phyloP scores from a whole-genome alignment of 2,888 invertebrate genomes.

The Linnaemya tessellans region DNA sequence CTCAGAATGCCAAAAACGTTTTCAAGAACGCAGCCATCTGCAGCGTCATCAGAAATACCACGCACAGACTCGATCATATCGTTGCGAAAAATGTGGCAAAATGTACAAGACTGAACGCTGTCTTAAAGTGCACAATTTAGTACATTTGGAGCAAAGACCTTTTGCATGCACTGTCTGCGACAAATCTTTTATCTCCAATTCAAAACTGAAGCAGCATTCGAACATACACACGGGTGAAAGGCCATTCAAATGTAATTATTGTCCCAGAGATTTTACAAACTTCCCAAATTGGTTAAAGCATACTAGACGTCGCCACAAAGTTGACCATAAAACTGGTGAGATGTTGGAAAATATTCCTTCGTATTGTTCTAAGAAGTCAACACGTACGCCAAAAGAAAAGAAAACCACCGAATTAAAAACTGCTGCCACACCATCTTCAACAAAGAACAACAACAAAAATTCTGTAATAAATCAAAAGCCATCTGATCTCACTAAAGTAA shows the following conservation, averaged over 20 bases:
- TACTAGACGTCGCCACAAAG: slow-evolving; percentile 85
- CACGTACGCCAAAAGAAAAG: slow-evolving; percentile 72
- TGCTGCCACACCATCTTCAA: neutral
- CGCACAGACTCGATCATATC: slow-evolving; percentile 81
- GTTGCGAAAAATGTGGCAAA: slow-evolving; percentile 83
- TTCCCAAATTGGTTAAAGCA: slow-evolving; percentile 86
- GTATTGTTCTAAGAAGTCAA: slow-evolving; percentile 82
- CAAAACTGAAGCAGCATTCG: slow-evolving; percentile 85
- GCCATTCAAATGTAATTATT: slow-evolving; percentile 86
- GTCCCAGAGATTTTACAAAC: slow-evolving; percentile 85
- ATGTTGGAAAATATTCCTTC: slow-evolving; percentile 82
- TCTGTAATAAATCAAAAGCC: slow-evolving; percentile 39
- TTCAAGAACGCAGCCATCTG: slow-evolving; percentile 83
- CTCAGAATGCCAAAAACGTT: slow-evolving; percentile 82
- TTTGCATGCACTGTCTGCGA: slow-evolving; percentile 85
- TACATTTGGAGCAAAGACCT: slow-evolving; percentile 85
- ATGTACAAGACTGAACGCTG: slow-evolving; percentile 85
- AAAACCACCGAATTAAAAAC: slow-evolving; percentile 74
- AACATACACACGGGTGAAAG: slow-evolving; percentile 85
- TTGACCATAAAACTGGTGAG: slow-evolving; percentile 83
- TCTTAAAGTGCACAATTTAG: slow-evolving; percentile 85
- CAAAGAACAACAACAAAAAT: slow-evolving; percentile 33
- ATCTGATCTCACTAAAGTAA: slow-evolving; percentile 70
- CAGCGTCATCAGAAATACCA: slow-evolving; percentile 83
- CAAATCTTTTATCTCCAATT: slow-evolving; percentile 85